A percentile compares a stretch with the other conserved stretches of the same genome.
Conservation (phyloP, 2,888 invertebrate species). For the Cephus sareptanus region DNA sequence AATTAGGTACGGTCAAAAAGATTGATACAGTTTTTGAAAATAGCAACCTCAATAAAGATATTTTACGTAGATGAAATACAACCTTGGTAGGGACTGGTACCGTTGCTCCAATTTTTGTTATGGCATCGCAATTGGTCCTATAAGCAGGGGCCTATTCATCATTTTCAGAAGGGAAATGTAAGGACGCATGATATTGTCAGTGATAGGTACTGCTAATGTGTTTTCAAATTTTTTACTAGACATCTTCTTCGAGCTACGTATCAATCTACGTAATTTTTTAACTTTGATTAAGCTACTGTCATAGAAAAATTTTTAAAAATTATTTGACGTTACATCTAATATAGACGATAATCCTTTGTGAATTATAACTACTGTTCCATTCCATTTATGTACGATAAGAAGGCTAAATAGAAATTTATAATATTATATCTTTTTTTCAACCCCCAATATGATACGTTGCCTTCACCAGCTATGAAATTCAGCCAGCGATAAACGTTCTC, state of each 20-base stretch:
- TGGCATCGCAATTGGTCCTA: conserved; percentile 11
- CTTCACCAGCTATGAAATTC: too few species aligned
- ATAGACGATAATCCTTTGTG: not conserved
- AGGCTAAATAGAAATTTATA: not conserved
- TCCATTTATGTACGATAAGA: not conserved
- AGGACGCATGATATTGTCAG: not conserved
- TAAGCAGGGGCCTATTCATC: not conserved
- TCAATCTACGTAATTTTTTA: not conserved
- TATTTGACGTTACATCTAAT: not conserved
- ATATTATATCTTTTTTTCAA: too few species aligned
- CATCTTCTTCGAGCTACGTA: not conserved
- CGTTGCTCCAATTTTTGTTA: conserved; percentile 49
- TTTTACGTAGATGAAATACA: conserved; percentile 37
- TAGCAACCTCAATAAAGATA: conserved; percentile 20
- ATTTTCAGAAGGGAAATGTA: not conserved
- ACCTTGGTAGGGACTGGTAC: conserved; percentile 25
- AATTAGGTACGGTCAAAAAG: conserved; percentile 19
- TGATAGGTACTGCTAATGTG: not conserved
- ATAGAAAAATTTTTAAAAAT: not conserved
- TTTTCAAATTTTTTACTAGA: not conserved
- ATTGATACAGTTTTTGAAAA: conserved; percentile 27
- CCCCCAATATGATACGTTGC: too few species aligned
- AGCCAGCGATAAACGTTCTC: too few species aligned
- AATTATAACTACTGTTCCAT: not conserved
- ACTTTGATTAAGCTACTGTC: not conserved